Percentiles rank a stretch among this genome's conserved stretches.
Evolutionary conservation across 35 echinoderm and acorn worm species (phyloP).

Genomic region (Acanthaster planci): DNA sequence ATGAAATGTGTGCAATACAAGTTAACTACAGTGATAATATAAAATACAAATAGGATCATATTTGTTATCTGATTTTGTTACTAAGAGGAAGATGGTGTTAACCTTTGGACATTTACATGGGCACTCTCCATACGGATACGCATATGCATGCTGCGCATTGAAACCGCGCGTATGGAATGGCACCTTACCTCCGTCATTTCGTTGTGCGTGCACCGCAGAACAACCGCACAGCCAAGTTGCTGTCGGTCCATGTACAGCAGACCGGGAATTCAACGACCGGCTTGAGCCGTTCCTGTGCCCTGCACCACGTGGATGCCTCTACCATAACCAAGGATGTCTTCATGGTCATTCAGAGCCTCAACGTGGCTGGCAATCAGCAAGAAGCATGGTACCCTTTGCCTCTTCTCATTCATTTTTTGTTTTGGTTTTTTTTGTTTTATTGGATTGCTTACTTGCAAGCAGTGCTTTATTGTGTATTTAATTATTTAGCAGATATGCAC

Average conservation of each 20-base stretch:
- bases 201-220: conserved; percentile 54
- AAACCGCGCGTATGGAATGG: no score
- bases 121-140: no score
- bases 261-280: conserved; percentile 33
- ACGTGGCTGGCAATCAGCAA: conserved; percentile 85
- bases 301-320: conserved; percentile 48
- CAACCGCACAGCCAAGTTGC: conserved; percentile 72
- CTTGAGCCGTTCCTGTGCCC: conserved; percentile 61
- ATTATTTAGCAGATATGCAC: not conserved
- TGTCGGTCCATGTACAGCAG: conserved; percentile 61
- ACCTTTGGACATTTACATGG: no score
- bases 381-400: conserved; percentile 70
- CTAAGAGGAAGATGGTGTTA: no score
- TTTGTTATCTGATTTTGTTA: no score
- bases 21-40: no score
- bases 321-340: conserved; percentile 55
- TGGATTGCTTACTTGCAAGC: not conserved
- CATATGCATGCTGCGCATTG: no score
- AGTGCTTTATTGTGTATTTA: not conserved
- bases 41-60: no score
- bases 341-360: conserved; percentile 82
- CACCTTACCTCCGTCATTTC: no score
- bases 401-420: not conserved
- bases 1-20: no score
- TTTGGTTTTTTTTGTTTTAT: conserved; percentile 1